Conservation (phyloP, 2,888 invertebrate species). For the Cepaea hortensis region DNA sequence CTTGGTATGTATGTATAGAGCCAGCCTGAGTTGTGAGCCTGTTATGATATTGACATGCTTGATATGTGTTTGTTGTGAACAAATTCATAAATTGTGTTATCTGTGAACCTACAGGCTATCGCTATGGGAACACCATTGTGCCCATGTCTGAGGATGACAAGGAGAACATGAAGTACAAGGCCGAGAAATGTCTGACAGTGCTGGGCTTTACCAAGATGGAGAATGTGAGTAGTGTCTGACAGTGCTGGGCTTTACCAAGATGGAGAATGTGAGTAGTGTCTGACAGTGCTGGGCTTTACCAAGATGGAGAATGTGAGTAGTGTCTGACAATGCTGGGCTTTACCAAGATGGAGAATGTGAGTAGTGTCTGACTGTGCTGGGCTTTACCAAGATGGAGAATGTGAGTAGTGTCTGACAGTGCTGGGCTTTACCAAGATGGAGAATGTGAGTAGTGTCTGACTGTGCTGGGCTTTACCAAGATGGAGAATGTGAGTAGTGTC, state of each 20-base stretch:
- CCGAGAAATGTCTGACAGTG: conserved; percentile 82
- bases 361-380: conserved; percentile 78
- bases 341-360: conserved; percentile 74
- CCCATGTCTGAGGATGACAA: conserved; percentile 80
- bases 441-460: conserved; percentile 73
- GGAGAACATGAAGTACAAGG: conserved; percentile 80
- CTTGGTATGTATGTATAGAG: too few relatives aligned
- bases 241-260: conserved; percentile 82
- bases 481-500: conserved; percentile 69
- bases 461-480: conserved; percentile 82
- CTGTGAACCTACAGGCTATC: conserved; percentile 74
- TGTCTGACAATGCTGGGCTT: conserved; percentile 81
- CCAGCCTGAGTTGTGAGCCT: too few relatives aligned
- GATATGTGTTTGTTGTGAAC: too few relatives aligned
- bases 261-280: conserved; percentile 64
- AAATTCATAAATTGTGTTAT: not conserved
- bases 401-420: too few relatives aligned
- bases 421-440: too few relatives aligned
- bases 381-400: conserved; percentile 80
- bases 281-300: too few relatives aligned
- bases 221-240: conserved; percentile 75
- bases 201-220: conserved; percentile 82
- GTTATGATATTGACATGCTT: too few relatives aligned
- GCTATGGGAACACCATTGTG: conserved; percentile 82
- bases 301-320: too few relatives aligned